Evolutionary conservation across 2,888 invertebrate species (phyloP).

Genomic region (Mesorhabditis sp.): DNA sequence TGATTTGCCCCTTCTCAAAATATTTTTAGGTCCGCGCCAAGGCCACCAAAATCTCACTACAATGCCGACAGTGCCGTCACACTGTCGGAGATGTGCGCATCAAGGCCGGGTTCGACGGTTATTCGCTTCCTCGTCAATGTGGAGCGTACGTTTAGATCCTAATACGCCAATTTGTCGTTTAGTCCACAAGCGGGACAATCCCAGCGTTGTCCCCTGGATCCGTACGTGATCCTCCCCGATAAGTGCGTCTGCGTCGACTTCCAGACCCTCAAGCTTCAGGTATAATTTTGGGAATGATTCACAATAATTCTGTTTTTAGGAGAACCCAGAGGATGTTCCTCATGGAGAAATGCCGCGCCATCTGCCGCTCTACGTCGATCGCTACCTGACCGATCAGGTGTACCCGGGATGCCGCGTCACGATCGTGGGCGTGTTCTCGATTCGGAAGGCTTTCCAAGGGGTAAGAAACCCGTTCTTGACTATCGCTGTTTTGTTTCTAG

Average conservation of each 20-base stretch:
- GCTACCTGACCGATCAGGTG: conserved; percentile 61
- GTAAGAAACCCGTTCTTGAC: conserved; percentile 6
- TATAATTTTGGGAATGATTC: conserved; percentile 23
- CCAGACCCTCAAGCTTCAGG: conserved; percentile 76
- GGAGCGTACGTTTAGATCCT: conserved; percentile 71
- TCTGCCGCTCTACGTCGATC: conserved; percentile 86
- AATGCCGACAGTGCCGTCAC: conserved; percentile 85
- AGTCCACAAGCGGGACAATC: conserved; percentile 82
- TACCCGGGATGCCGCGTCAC: conserved; percentile 82
- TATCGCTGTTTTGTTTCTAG: conserved; percentile 7
- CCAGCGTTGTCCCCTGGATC: conserved; percentile 90
- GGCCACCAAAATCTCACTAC: conserved; percentile 88
- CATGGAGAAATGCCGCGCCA: conserved; percentile 98
- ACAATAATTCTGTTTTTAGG: conserved; percentile 64
- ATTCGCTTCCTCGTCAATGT: conserved; percentile 88
- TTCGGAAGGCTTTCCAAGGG: conserved; percentile 73
- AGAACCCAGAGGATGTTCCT: conserved; percentile 85
- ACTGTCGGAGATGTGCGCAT: conserved; percentile 82
- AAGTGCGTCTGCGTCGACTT: conserved; percentile 96
- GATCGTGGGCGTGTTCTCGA: conserved; percentile 88
- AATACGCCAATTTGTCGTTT: conserved; percentile 25
- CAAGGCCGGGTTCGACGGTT: conserved; percentile 92
- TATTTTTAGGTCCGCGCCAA: conserved; percentile 75
- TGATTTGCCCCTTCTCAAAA: neutral
- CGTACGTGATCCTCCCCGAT: conserved; percentile 95